Evolutionary conservation across 2,113 vertebrate genomes (phyloP).

Genomic region (Indri indri): DNA sequence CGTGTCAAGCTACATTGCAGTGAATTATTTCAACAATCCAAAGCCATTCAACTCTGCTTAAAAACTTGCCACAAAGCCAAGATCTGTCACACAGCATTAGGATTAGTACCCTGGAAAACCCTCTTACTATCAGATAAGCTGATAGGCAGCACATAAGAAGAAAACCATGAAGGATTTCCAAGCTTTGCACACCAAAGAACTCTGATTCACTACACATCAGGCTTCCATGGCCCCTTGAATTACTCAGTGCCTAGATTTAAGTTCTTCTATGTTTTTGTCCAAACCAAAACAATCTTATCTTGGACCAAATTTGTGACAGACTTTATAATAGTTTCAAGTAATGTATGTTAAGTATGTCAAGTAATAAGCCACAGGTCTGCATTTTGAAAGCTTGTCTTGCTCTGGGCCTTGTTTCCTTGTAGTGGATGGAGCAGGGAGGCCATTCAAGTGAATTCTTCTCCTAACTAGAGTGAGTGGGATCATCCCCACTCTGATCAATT

Average conservation of each 20-base stretch:
- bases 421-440: not conserved
- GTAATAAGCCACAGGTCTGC: not conserved
- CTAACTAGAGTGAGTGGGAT: not conserved
- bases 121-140: conserved; percentile 6
- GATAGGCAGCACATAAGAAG: conserved; percentile 10
- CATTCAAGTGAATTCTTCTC: not conserved
- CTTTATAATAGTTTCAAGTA: not conserved
- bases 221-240: conserved; percentile 32
- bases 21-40: conserved; percentile 72
- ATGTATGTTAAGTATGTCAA: not conserved
- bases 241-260: not conserved
- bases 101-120: not conserved
- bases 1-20: conserved; percentile 52
- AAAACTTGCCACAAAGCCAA: conserved; percentile 47
- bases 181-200: conserved; percentile 5
- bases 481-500: conserved; percentile 44
- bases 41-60: conserved; percentile 62
- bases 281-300: conserved; percentile 12
- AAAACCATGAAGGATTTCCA: not conserved
- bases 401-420: not conserved
- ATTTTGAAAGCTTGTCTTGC: not conserved
- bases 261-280: not conserved
- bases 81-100: conserved; percentile 55
- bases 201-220: not conserved
- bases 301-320: conserved; percentile 36